Conservation (phyloP, 2,797 vertebrate genomes). For the Pygocentrus nattereri region DNA sequence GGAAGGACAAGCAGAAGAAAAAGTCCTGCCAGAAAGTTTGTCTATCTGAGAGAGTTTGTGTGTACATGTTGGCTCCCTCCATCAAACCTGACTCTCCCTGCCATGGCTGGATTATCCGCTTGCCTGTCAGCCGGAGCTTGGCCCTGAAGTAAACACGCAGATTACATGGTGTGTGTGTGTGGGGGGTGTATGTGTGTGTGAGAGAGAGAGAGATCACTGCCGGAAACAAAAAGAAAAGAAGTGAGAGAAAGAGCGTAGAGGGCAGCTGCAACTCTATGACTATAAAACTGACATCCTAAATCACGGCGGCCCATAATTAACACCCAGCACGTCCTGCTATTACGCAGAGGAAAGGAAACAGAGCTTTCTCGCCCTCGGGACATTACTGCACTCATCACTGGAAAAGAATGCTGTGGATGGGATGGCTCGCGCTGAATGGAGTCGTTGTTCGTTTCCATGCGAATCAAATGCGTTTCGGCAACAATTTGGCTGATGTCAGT, state of each 20-base stretch:
- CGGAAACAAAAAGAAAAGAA: slow-evolving; percentile 4
- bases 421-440: slow-evolving; percentile 37
- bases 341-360: slow-evolving; percentile 38
- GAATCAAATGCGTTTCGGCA: slow-evolving; percentile 8
- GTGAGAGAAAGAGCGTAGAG: slow-evolving; percentile 11
- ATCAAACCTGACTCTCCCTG: slow-evolving; percentile 50
- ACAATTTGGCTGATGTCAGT: slow-evolving; percentile 12
- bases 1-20: slow-evolving; percentile 23
- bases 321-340: slow-evolving; percentile 37
- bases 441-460: slow-evolving; percentile 38
- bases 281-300: slow-evolving; percentile 60
- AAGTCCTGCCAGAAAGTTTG: slow-evolving; percentile 36
- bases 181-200: slow-evolving; percentile 26
- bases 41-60: slow-evolving; percentile 31
- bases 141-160: slow-evolving; percentile 46
- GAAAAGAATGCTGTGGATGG: slow-evolving; percentile 35
- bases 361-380: slow-evolving; percentile 45
- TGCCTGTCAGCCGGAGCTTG: slow-evolving; percentile 48
- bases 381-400: slow-evolving; percentile 41
- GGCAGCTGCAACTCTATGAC: slow-evolving; percentile 40
- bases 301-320: slow-evolving; percentile 52
- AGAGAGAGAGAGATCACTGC: slow-evolving; percentile 11
- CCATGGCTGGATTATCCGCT: slow-evolving; percentile 49
- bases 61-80: slow-evolving; percentile 23
- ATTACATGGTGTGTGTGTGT: slow-evolving; percentile 45